Base-by-base conservation (phyloP, 1,140 invertebrate species). In the Drosophila elegans region DNA sequence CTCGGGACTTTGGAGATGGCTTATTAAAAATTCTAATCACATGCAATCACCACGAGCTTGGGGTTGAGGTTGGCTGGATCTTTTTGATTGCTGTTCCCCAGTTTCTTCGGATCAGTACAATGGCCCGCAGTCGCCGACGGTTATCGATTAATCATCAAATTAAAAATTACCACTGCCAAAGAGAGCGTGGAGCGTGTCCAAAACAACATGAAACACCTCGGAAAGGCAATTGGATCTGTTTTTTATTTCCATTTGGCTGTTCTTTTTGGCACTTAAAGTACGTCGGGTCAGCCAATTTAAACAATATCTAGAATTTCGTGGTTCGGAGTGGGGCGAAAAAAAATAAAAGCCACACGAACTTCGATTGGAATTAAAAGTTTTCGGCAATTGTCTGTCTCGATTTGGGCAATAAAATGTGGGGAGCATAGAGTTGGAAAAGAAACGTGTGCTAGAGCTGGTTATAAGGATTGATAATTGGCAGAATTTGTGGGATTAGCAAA, bases 141-240 rank as follows among this genome's bases (percentile, higher is more conserved):
- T 85, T 85, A 85, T 85, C 82, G 82, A 85, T 85, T 85, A 85
- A 85, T 85, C 82, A 85, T 88, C 78, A 88, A 88, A 85, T 85
- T 85, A 82, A 85, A 85, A 85, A 88, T 88, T 85, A 88, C 82
- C 76, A 82, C 73, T 59, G 80, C 63, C 78, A 72, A 85, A 74
- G 72, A 62, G 62, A 82, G 78, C 82, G 78, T 85, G 74, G 82
- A 85, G 82, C 78, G 78, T 82, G 82, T 77, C 83, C 83, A 53
- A 86, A 75, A 78, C 82, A 77, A 51, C 68, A 68, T 60, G 41
- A 71, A 72, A 72, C 68, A 76, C 44, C 60, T 49, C 59, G 46
- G 46, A 75, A 64, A 75, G 46, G 72, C 80, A 62, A 53, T 75
- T 63, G 63, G 45, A 59, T 46, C 68, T 62, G 56, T 36, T 69